Evolutionary conservation across 1,140 invertebrate species (phyloP).

Genomic region (Atta texana): DNA sequence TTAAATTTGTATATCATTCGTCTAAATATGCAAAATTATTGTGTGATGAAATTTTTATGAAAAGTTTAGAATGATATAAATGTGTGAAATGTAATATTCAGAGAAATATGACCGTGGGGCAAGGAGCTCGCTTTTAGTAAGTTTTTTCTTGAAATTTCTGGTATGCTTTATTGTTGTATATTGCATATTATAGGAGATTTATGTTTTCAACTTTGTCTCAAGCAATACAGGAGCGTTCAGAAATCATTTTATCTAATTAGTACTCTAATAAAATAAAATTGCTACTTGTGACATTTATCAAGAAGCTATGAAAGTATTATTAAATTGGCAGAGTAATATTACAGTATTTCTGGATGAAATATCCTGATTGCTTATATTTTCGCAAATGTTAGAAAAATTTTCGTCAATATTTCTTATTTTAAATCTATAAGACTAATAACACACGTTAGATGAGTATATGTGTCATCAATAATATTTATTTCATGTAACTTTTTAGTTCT

Average conservation of each 20-base stretch:
- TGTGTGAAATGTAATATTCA: slow-evolving; percentile 63
- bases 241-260: slow-evolving; percentile 1
- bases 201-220: slow-evolving; percentile 22
- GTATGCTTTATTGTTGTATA: slow-evolving; percentile 35
- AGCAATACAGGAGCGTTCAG: slow-evolving; percentile 37
- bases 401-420: slow-evolving; percentile 20
- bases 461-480: background rate
- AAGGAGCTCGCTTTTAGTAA: slow-evolving; percentile 76
- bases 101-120: slow-evolving; percentile 78
- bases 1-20: slow-evolving; percentile 61
- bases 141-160: slow-evolving; percentile 76
- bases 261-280: slow-evolving; percentile 10
- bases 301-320: background rate
- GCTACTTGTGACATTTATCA: background rate
- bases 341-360: slow-evolving; percentile 20
- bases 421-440: background rate
- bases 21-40: slow-evolving; percentile 53
- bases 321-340: slow-evolving; percentile 6
- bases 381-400: background rate
- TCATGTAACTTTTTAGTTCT: background rate
- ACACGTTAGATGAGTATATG: too few relatives aligned
- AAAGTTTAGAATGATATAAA: slow-evolving; percentile 38
- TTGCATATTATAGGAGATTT: slow-evolving; percentile 26
- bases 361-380: slow-evolving; percentile 38
- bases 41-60: slow-evolving; percentile 41